Percentiles rank a stretch among this genome's conserved stretches.
Conservation (phyloP, 2,888 invertebrate genomes). For the Sceliomorpha sp. region DNA sequence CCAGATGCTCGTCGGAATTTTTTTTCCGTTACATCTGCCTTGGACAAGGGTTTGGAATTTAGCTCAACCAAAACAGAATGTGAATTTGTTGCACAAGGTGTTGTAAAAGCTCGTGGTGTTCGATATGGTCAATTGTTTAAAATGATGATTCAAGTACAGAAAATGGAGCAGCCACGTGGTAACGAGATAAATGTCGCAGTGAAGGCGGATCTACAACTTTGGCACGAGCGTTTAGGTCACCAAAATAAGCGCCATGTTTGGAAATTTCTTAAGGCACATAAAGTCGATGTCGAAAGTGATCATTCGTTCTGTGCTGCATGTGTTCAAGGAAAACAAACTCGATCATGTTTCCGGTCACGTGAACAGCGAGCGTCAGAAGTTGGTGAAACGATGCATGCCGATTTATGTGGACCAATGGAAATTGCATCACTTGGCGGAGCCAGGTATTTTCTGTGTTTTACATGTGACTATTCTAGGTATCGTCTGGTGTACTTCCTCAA, state of each 20-base stretch:
- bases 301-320: constrained; percentile 61
- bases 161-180: not conserved
- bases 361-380: constrained; percentile 47
- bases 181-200: constrained; percentile 4
- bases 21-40: constrained; percentile 13
- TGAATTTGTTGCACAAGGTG: constrained; percentile 8
- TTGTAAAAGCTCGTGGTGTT: constrained; percentile 16
- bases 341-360: constrained; percentile 60
- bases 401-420: constrained; percentile 65
- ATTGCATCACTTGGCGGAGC: constrained; percentile 41
- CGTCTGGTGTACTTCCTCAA: constrained; percentile 56
- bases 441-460: constrained; percentile 52
- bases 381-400: constrained; percentile 62
- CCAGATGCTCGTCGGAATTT: constrained; percentile 22
- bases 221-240: constrained; percentile 68
- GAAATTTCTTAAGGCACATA: constrained; percentile 57
- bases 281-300: constrained; percentile 56
- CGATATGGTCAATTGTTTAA: constrained; percentile 9
- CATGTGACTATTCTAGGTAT: constrained; percentile 59
- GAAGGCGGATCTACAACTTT: constrained; percentile 53
- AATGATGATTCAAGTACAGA: constrained; percentile 6
- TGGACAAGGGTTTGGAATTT: constrained; percentile 10
- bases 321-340: constrained; percentile 63
- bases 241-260: constrained; percentile 67
- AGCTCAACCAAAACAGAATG: constrained; percentile 2